Conservation (phyloP, 2,797 vertebrate species). For the Pangasius djambal region DNA sequence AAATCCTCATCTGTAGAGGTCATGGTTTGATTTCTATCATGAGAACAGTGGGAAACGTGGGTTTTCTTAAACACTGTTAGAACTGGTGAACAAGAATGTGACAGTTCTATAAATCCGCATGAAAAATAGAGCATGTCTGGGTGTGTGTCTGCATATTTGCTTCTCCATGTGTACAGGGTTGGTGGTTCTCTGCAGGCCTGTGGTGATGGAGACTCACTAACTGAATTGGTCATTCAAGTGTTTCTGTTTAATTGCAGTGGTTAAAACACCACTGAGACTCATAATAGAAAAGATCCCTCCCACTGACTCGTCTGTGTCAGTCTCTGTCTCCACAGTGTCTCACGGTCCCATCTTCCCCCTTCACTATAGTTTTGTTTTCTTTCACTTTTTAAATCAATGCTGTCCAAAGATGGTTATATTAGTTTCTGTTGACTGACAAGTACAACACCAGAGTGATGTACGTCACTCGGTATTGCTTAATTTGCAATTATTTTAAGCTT, state of each 20-base stretch:
- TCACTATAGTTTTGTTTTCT: slow-evolving; percentile 28
- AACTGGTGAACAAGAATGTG: background rate
- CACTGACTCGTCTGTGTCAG: slow-evolving; percentile 48
- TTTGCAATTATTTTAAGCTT: slow-evolving; percentile 37
- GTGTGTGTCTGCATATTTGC: slow-evolving; percentile 30
- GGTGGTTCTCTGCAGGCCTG: slow-evolving; percentile 51
- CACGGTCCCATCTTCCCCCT: slow-evolving; percentile 27
- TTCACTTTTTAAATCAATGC: slow-evolving; percentile 51
- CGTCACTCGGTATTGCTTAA: slow-evolving; percentile 15
- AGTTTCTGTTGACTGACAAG: slow-evolving; percentile 47
- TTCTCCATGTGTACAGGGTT: slow-evolving; percentile 30
- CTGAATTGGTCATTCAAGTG: slow-evolving; percentile 57
- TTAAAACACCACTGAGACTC: slow-evolving; percentile 62
- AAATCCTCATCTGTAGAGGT: background rate
- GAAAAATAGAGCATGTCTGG: slow-evolving; percentile 25
- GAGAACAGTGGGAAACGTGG: background rate
- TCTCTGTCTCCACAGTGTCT: slow-evolving; percentile 30
- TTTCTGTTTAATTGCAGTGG: slow-evolving; percentile 61
- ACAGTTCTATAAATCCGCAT: background rate
- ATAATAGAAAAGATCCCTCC: slow-evolving; percentile 57
- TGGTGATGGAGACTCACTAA: slow-evolving; percentile 44
- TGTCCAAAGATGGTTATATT: slow-evolving; percentile 36
- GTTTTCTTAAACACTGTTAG: background rate
- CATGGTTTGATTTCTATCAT: slow-evolving; percentile 4
- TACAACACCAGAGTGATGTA: slow-evolving; percentile 3